Conservation (phyloP, 2,797 vertebrate genomes). For the Enteromius radiatus region DNA sequence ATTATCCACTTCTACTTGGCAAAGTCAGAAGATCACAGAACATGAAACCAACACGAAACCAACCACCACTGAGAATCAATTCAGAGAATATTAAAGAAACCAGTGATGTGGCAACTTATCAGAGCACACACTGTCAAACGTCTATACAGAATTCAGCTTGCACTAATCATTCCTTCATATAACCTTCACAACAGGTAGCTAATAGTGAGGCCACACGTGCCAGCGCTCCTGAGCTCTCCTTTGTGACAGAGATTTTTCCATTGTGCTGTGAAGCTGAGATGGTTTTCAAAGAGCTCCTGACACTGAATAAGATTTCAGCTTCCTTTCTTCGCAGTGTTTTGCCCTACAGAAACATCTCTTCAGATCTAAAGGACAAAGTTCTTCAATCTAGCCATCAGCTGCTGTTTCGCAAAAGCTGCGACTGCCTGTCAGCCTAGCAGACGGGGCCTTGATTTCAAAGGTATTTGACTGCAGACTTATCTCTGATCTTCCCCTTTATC, state of each 20-base stretch:
- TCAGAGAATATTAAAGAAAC: constrained; percentile 13
- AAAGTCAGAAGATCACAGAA: constrained; percentile 36
- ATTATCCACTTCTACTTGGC: background rate
- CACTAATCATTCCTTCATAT: constrained; percentile 30
- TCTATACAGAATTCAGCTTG: constrained; percentile 13
- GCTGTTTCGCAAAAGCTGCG: constrained; percentile 7
- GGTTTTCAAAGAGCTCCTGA: constrained; percentile 44
- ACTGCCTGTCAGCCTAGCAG: constrained; percentile 18
- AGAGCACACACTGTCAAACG: background rate
- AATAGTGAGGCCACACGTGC: constrained; percentile 20
- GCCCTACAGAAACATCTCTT: constrained; percentile 46
- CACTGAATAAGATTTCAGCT: constrained; percentile 27
- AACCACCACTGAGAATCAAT: background rate
- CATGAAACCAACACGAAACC: background rate
- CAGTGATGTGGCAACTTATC: background rate
- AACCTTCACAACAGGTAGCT: constrained; percentile 45
- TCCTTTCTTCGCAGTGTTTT: constrained; percentile 35
- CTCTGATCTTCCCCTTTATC: constrained; percentile 29
- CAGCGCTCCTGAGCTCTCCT: constrained; percentile 14
- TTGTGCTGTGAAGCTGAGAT: constrained; percentile 35
- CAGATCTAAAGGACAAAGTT: constrained; percentile 59
- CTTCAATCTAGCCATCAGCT: constrained; percentile 29
- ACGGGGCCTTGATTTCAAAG: constrained; percentile 46
- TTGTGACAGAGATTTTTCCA: constrained; percentile 39
- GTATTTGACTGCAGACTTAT: background rate